Conservation (phyloP, 35 echinoderm and acorn worm genomes). For the Acanthaster planci region DNA sequence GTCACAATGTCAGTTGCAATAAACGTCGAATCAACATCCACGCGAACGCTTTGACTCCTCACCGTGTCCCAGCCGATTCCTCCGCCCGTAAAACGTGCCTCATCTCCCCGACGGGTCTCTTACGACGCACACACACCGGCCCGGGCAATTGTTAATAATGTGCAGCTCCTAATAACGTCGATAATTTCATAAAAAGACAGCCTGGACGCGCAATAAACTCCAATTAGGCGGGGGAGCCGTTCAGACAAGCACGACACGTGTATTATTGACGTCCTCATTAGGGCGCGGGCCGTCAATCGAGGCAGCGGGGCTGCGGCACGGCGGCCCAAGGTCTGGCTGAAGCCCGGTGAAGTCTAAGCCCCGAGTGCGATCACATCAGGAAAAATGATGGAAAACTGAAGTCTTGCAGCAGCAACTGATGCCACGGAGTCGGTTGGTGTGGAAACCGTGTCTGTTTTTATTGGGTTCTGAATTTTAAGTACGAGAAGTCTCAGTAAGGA, state of each 20-base stretch:
- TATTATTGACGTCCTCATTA: conserved; percentile 17
- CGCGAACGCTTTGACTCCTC: conserved; percentile 17
- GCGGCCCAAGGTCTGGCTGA: conserved; percentile 1
- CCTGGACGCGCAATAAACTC: conserved; percentile 13
- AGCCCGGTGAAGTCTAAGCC: background rate
- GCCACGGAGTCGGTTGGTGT: no score
- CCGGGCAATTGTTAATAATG: conserved; percentile 21
- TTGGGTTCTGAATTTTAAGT: no score
- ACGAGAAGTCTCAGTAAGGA: no score
- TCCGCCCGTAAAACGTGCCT: conserved; percentile 6
- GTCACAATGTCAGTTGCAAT: no score
- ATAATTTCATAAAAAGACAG: conserved; percentile 17
- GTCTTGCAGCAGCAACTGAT: no score
- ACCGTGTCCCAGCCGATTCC: background rate
- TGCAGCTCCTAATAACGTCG: conserved; percentile 14
- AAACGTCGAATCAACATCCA: background rate
- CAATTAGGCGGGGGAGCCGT: conserved; percentile 2
- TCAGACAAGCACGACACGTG: conserved; percentile 1
- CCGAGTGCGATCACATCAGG: no score
- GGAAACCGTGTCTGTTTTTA: no score
- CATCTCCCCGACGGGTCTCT: background rate
- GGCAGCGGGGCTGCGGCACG: background rate
- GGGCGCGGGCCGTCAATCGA: background rate
- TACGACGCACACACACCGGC: background rate
- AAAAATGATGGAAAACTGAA: no score